Percentiles rank a stretch among this genome's conserved stretches.
Evolutionary conservation across 2,797 vertebrate genomes (phyloP).

Genomic region (Sparus aurata): DNA sequence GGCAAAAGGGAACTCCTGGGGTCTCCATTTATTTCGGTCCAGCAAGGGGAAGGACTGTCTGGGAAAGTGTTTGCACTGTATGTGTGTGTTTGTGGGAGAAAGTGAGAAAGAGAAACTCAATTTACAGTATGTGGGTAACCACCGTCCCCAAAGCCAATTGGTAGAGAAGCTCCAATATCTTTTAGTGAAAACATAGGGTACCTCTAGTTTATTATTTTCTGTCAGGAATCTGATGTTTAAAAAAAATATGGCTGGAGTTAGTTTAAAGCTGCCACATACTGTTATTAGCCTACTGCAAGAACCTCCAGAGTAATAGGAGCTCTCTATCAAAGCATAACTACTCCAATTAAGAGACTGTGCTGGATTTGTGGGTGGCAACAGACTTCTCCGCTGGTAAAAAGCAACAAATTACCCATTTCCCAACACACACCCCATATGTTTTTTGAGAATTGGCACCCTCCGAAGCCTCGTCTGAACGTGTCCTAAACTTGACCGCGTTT

Average conservation of each 20-base stretch:
- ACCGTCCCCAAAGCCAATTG: constrained; percentile 60
- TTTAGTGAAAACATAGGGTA: constrained; percentile 61
- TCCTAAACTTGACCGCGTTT: constrained; percentile 62
- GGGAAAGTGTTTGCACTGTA: constrained; percentile 63
- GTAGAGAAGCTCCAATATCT: constrained; percentile 71
- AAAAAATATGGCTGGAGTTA: constrained; percentile 67
- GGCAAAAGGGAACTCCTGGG: constrained; percentile 75
- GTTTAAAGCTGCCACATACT: constrained; percentile 71
- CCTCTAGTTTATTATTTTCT: constrained; percentile 79
- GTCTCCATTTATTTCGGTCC: constrained; percentile 76
- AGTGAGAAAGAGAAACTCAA: constrained; percentile 68
- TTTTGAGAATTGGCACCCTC: constrained; percentile 41
- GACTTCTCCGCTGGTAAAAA: constrained; percentile 54
- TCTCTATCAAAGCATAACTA: constrained; percentile 74
- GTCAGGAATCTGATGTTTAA: constrained; percentile 71
- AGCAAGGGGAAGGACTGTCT: constrained; percentile 42
- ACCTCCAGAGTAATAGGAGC: constrained; percentile 65
- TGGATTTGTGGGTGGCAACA: constrained; percentile 64
- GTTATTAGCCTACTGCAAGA: constrained; percentile 71
- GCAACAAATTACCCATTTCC: constrained; percentile 62
- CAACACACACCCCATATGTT: constrained; percentile 30
- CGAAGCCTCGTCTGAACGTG: constrained; percentile 45
- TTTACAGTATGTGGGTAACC: constrained; percentile 76
- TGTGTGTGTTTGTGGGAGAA: constrained; percentile 61
- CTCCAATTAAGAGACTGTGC: constrained; percentile 73